Percentiles rank a stretch among this genome's conserved stretches.
These are phyloP conservation scores for Botia almorhae DNA, from an alignment of 2,797 vertebrate species.

Conservation along the genomic window DNA sequence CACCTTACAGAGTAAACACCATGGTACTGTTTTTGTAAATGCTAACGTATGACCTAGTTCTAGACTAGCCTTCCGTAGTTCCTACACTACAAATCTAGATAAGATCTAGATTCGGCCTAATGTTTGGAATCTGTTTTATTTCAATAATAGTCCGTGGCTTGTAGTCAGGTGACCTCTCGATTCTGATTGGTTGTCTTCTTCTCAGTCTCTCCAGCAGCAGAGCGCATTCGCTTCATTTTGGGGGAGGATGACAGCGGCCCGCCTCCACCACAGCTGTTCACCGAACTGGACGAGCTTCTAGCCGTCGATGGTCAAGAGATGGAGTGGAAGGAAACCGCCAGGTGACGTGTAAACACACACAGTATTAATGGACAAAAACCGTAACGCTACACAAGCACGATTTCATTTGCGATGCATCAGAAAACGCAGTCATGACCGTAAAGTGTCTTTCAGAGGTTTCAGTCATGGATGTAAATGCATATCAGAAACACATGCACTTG, in stretches of 20 bases:
- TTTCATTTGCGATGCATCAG: no score
- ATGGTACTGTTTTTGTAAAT: background rate
- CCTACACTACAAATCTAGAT: background rate
- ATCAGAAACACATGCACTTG: background rate
- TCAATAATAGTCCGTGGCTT: background rate
- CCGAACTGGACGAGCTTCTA: conserved; percentile 94
- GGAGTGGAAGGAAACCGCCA: conserved; percentile 99
- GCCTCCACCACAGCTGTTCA: conserved; percentile 95
- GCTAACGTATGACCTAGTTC: background rate
- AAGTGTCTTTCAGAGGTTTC: background rate
- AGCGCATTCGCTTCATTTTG: conserved; percentile 94
- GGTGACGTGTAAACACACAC: conserved; percentile 74
- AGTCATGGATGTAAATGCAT: background rate
- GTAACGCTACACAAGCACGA: no score
- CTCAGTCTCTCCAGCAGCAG: conserved; percentile 91
- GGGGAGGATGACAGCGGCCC: conserved; percentile 97
- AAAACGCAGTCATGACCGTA: no score
- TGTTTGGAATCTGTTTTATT: background rate
- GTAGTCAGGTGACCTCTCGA: background rate
- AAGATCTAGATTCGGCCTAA: background rate
- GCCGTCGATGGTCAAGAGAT: conserved; percentile 93
- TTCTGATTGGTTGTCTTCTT: conserved; percentile 27
- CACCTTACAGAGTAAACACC: background rate
- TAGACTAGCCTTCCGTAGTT: background rate
- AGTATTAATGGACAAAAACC: no score